A percentile compares a stretch with the other conserved stretches of the same genome.
phyloP scores from a whole-genome alignment of 1,140 invertebrate species.

The Zaprionus camerounensis region DNA sequence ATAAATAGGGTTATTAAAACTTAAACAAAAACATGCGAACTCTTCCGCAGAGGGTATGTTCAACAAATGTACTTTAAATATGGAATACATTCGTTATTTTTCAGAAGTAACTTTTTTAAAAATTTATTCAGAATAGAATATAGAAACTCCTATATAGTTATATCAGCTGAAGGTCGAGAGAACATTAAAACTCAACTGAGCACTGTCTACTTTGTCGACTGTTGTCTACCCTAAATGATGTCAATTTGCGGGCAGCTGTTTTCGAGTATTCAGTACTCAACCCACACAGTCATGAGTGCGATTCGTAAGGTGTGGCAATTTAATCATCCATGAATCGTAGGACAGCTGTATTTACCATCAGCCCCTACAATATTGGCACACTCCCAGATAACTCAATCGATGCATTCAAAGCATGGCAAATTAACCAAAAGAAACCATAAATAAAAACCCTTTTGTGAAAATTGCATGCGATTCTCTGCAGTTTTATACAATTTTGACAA shows the following conservation, averaged over 20 bases:
- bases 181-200: not conserved
- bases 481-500: slow-evolving; percentile 58
- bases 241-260: slow-evolving; percentile 24
- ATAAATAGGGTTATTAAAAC: too few relatives aligned
- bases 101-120: not conserved
- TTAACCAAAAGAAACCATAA: slow-evolving; percentile 23
- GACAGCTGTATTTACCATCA: slow-evolving; percentile 60
- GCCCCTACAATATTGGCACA: slow-evolving; percentile 50
- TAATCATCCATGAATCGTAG: slow-evolving; percentile 22
- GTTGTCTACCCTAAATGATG: not conserved
- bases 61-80: not conserved
- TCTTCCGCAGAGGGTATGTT: too few relatives aligned
- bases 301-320: slow-evolving; percentile 19
- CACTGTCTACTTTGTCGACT: not conserved
- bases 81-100: not conserved
- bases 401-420: slow-evolving; percentile 32
- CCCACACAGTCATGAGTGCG: not conserved
- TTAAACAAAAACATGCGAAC: too few relatives aligned
- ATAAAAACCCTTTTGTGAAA: slow-evolving; percentile 25
- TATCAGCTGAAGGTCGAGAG: not conserved
- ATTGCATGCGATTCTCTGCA: slow-evolving; percentile 35
- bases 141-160: not conserved
- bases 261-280: not conserved
- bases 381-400: slow-evolving; percentile 42
- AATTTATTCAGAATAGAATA: not conserved